phyloP scores from a whole-genome alignment of 2,113 vertebrate species.

The Anarrhichthys ocellatus region DNA sequence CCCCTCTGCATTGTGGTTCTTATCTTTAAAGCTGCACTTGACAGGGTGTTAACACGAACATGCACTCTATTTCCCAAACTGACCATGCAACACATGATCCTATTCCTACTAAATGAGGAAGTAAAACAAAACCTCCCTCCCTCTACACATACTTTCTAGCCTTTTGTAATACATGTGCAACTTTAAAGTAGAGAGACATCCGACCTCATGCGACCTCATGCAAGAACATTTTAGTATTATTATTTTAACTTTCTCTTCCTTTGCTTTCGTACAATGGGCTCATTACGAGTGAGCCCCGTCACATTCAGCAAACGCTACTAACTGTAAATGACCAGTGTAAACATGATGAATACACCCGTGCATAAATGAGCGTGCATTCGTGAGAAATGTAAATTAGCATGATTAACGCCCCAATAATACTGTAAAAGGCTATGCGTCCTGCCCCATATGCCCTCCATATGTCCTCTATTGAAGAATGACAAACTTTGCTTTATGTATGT shows the following conservation, averaged over 20 bases:
- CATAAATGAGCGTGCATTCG: too few species aligned
- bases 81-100: not conserved
- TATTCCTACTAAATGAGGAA: not conserved
- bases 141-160: not conserved
- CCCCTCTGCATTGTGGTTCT: not conserved
- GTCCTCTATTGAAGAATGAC: too few species aligned
- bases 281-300: too few species aligned
- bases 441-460: too few species aligned
- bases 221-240: not conserved
- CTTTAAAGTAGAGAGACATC: constrained; percentile 30
- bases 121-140: not conserved
- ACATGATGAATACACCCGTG: too few species aligned
- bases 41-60: not conserved
- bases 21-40: constrained; percentile 27
- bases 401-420: too few species aligned
- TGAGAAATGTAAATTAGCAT: too few species aligned
- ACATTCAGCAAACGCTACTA: too few species aligned
- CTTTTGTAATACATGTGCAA: constrained; percentile 14
- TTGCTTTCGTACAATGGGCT: not conserved
- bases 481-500: too few species aligned
- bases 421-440: too few species aligned
- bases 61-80: not conserved
- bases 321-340: too few species aligned
- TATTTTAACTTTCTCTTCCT: not conserved
- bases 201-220: too few species aligned